Evolutionary conservation across 2,113 vertebrate genomes (phyloP), one percentile per base, ranked within the genome.

Genomic region (Barbus barbus): DNA sequence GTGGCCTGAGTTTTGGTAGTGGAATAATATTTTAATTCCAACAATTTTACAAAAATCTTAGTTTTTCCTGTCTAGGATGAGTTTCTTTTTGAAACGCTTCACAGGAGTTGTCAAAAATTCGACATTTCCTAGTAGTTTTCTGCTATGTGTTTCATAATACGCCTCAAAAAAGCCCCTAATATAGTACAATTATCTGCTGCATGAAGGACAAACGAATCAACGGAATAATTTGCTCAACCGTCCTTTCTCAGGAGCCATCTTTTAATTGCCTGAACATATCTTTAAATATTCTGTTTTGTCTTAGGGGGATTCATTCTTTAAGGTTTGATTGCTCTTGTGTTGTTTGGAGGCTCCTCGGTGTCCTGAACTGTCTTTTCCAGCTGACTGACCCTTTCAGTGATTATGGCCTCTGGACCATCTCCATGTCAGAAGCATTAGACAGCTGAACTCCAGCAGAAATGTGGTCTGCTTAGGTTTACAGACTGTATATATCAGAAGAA

Each of bases 341-440:
- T 71, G 63, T 71, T 84, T 22, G 16, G 16, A 38, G 33, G 60
- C 63, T 74, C 20, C 16, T 77, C 13, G 0, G 76, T 58, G 73
- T 75, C 24, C 48, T 75, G 26, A 31, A 53, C 76, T 41, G 53
- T 38, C 73, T 75, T 41, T 77, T 61, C 76, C 76, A 78, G 56
- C 20, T 61, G 76, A 78, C 76, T 78, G 31, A 60, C 51, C 76
- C 60, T n/a, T 33, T 44, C 76, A 60, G 53, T 41, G n/a, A 60
- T 78, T 61, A 60, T 61, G 76, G 22, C 56, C 76, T 78, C 76
- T 78, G 14, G 44, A 20, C 73, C 28, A 24, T 38, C 22, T 26
- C n/a, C 38, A 72, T 78, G 31, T 41, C 56, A 78, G 33, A 56
- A 38, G 31, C 24, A 36, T 13, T 9, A 41, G 56, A 78, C 33